phyloP scores from a whole-genome alignment of 1,140 invertebrate genomes.

The Drosophila sulfurigaster region DNA sequence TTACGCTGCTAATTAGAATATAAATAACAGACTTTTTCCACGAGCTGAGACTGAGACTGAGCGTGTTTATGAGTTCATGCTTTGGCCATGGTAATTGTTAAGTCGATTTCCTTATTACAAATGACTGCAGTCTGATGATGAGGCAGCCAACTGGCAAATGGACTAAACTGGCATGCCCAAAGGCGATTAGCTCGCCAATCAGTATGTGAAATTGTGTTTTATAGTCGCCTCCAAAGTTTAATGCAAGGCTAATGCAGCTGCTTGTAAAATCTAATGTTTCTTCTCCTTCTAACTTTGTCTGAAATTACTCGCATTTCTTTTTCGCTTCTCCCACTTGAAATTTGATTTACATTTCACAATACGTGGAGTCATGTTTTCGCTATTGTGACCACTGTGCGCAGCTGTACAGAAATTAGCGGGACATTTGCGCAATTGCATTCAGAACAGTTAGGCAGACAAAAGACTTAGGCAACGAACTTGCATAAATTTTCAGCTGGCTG shows the following conservation, averaged over 20 bases:
- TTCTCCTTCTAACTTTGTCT: not conserved
- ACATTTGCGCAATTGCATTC: conserved; percentile 56
- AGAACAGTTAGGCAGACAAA: conserved; percentile 55
- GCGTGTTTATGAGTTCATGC: conserved; percentile 42
- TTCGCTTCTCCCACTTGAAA: not conserved
- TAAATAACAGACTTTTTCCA: conserved; percentile 69
- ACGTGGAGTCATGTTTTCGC: not conserved
- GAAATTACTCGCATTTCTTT: too few relatives aligned
- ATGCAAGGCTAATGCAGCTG: not conserved
- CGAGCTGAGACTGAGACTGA: conserved; percentile 41
- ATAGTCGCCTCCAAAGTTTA: not conserved
- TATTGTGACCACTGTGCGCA: conserved; percentile 24
- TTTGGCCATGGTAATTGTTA: conserved; percentile 44
- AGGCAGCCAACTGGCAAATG: conserved; percentile 17
- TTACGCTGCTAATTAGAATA: conserved; percentile 74
- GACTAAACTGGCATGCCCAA: not conserved
- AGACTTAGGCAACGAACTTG: conserved; percentile 62
- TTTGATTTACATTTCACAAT: conserved; percentile 6
- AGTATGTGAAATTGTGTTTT: not conserved
- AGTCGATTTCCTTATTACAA: conserved; percentile 64
- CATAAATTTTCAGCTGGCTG: conserved; percentile 68
- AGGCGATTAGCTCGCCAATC: not conserved
- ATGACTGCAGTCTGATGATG: not conserved
- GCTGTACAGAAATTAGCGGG: conserved; percentile 45
- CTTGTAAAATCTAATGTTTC: too few relatives aligned